Base-by-base conservation (phyloP, 1,140 invertebrate species). In the Hypothenemus hampei region DNA sequence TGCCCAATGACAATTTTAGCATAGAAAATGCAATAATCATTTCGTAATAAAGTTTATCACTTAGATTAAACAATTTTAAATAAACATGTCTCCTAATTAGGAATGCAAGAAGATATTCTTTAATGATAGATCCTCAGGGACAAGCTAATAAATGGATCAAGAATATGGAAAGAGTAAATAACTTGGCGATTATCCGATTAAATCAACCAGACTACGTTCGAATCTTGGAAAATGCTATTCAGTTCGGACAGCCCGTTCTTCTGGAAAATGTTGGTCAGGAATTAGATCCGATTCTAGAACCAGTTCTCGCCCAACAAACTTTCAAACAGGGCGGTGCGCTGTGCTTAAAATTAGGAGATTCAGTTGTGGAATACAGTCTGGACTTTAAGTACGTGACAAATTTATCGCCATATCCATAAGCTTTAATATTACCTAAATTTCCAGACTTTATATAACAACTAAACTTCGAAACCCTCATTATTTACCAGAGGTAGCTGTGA, bases 111-210 rank as follows among this genome's bases (percentile, higher is more conserved):
- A 79, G 92, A 58, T 91, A 90, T 86, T 89, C 93, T 0, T 68
- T 97, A 13, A 90, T 97, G 83, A 94, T 97, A 63, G 94, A 97
- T 75, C 93, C 93, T 0, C 92, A 97, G 76, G 85, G 83, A 6
- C 93, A 96, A 73, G 93, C 93, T 0, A 94, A 93, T 60, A 89
- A 93, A 68, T 96, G 93, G 93, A 81, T 95, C 4, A 94, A 93
- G 74, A 94, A 93, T 68, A 87, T 91, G 82, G 91, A 96, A 70
- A 91, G 90, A 64, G 78, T 82, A 11, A 89, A 89, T 56, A 91
- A 91, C 70, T 72, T 97, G 19, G 85, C 83, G 53, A 78, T 94
- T 5, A 85, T 93, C 33, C 84, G 90, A 57, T 75, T 93, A 21
- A 84, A 78, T 48, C 89, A 93, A 68, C 65, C 80, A 0, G 91